These are phyloP conservation scores for Spinus olivaceus DNA, from an alignment of 2,797 vertebrate species.

Conservation along the genomic window DNA sequence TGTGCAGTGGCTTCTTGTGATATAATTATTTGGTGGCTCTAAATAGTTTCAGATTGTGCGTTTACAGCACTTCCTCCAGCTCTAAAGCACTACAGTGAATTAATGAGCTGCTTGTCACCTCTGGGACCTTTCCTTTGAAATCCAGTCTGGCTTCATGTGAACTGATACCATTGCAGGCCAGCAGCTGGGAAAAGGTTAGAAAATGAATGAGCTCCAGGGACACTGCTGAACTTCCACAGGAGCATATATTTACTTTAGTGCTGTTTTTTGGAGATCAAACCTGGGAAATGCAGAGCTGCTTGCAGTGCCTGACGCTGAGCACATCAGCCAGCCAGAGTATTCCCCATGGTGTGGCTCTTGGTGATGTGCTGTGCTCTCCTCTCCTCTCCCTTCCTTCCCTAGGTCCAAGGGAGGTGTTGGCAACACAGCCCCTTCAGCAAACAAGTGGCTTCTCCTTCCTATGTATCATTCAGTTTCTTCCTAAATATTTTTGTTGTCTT, in stretches of 20 bases:
- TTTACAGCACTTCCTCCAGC: constrained; percentile 74
- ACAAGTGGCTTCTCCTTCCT: neutral
- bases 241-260: constrained; percentile 64
- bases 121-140: constrained; percentile 74
- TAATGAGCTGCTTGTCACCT: constrained; percentile 74
- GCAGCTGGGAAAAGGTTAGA: constrained; percentile 70
- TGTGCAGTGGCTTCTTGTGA: constrained; percentile 60
- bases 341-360: fast-evolving
- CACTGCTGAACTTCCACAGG: constrained; percentile 25
- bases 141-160: constrained; percentile 69
- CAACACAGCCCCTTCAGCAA: neutral
- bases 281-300: neutral
- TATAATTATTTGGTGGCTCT: constrained; percentile 75
- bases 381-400: neutral
- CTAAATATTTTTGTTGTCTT: neutral
- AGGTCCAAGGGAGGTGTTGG: neutral
- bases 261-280: constrained; percentile 17
- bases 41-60: constrained; percentile 71
- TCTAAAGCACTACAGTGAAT: constrained; percentile 70
- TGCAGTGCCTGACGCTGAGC: neutral
- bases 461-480: neutral
- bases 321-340: neutral
- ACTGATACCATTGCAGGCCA: constrained; percentile 66
- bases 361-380: neutral
- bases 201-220: constrained; percentile 71